Percentiles rank a stretch among this genome's conserved stretches.
These are phyloP conservation scores for Holotrichia oblita DNA, from an alignment of 1,140 invertebrate genomes.

Conservation along the genomic window DNA sequence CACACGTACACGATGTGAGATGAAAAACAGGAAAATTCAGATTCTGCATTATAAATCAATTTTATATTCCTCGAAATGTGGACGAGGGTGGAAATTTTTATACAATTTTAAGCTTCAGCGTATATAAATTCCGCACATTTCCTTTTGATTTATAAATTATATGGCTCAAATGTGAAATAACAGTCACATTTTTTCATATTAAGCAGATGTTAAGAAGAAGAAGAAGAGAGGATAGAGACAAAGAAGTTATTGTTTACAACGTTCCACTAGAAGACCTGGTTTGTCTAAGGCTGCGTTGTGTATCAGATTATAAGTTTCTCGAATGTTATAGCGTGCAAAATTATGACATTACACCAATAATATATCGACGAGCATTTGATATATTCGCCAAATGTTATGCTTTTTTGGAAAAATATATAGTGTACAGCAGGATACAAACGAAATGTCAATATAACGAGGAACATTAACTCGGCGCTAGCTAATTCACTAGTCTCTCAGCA, in stretches of 20 bases:
- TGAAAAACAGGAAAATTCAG: slow-evolving; percentile 25
- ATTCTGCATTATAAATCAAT: slow-evolving; percentile 33
- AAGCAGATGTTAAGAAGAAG: slow-evolving; percentile 13
- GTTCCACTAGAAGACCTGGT: background rate
- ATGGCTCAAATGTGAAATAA: slow-evolving; percentile 24
- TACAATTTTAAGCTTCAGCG: slow-evolving; percentile 20
- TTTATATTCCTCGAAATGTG: slow-evolving; percentile 24
- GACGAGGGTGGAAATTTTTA: slow-evolving; percentile 19
- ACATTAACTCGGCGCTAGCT: too few species aligned
- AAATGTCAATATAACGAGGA: too few species aligned
- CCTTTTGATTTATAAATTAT: slow-evolving; percentile 32
- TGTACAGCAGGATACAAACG: too few species aligned
- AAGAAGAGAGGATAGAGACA: background rate
- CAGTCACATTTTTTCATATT: slow-evolving; percentile 26
- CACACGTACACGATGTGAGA: background rate
- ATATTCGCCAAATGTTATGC: too few species aligned
- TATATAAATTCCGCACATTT: slow-evolving; percentile 19
- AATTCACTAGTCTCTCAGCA: too few species aligned
- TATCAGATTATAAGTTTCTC: too few species aligned
- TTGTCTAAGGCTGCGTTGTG: too few species aligned
- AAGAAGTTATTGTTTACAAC: background rate
- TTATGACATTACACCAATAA: too few species aligned
- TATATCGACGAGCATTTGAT: too few species aligned
- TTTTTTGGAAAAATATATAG: too few species aligned
- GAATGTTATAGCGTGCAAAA: too few species aligned